Percentiles rank a stretch among this genome's conserved stretches.
phyloP scores from a whole-genome alignment of 2,888 invertebrate genomes.

The Caenorhabditis sulstoni region DNA sequence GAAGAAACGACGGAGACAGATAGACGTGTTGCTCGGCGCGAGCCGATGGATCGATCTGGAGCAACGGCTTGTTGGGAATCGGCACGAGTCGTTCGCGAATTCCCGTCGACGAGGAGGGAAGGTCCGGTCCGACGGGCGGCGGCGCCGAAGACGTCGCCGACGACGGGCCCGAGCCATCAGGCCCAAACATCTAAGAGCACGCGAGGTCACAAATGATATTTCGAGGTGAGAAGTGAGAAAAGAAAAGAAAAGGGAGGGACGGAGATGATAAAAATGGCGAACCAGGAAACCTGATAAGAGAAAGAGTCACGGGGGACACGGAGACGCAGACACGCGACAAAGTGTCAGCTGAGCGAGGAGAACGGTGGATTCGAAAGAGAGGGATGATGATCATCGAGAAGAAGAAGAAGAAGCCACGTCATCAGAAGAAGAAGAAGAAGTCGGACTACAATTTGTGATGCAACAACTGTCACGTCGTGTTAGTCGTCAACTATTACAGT shows the following conservation, averaged over 20 bases:
- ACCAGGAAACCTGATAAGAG: too few species aligned
- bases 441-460: not conserved
- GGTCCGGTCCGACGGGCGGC: too few species aligned
- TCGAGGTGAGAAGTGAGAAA: not conserved
- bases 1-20: conserved; percentile 68
- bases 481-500: not conserved
- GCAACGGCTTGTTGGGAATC: conserved; percentile 70
- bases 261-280: not conserved
- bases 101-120: not conserved
- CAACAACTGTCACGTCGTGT: not conserved
- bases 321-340: too few species aligned
- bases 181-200: conserved; percentile 36
- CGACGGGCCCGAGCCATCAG: conserved; percentile 47
- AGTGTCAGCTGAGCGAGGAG: too few species aligned
- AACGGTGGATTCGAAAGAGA: too few species aligned
- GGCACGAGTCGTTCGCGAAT: conserved; percentile 48
- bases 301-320: too few species aligned
- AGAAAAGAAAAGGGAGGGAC: not conserved
- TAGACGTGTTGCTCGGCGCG: conserved; percentile 65
- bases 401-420: too few species aligned
- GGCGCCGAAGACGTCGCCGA: not conserved
- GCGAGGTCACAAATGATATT: not conserved
- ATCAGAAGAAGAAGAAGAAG: not conserved
- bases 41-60: conserved; percentile 68
- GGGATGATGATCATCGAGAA: too few species aligned